A percentile compares a stretch with the other conserved stretches of the same genome.
Evolutionary conservation across 2,888 invertebrate species (phyloP).

Genomic region (Hoplodrina blanda): DNA sequence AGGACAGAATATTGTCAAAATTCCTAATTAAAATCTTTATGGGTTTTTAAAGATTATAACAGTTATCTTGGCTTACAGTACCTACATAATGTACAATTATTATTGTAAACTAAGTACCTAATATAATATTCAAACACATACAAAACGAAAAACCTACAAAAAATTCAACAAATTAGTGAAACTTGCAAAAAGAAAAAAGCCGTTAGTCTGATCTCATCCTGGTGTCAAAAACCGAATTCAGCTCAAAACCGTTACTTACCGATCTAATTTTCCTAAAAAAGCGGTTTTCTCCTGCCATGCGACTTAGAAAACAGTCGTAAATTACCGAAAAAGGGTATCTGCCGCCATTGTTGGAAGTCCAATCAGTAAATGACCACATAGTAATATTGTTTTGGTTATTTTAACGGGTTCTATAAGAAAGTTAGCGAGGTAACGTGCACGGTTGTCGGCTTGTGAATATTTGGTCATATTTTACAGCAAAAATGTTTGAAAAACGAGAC

Average conservation of each 20-base stretch:
- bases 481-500: too few relatives aligned
- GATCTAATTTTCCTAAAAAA: constrained; percentile 79
- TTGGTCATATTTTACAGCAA: too few relatives aligned
- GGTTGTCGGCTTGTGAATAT: constrained; percentile 20
- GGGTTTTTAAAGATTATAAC: too few relatives aligned
- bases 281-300: constrained; percentile 67
- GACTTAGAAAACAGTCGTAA: constrained; percentile 72
- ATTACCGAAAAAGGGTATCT: constrained; percentile 76
- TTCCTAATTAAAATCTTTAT: too few relatives aligned
- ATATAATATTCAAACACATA: too few relatives aligned
- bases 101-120: too few relatives aligned
- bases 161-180: neutral
- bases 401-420: constrained; percentile 67
- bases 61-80: too few relatives aligned
- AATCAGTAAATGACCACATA: constrained; percentile 73
- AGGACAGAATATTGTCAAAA: too few relatives aligned
- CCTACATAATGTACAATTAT: too few relatives aligned
- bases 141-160: neutral
- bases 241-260: constrained; percentile 71
- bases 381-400: constrained; percentile 67
- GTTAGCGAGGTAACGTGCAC: constrained; percentile 51
- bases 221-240: constrained; percentile 52
- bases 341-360: constrained; percentile 71
- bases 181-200: constrained; percentile 38
- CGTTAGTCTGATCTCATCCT: constrained; percentile 69